Base-by-base conservation (phyloP, 2,888 invertebrate genomes). In the Napeogenes inachia region DNA sequence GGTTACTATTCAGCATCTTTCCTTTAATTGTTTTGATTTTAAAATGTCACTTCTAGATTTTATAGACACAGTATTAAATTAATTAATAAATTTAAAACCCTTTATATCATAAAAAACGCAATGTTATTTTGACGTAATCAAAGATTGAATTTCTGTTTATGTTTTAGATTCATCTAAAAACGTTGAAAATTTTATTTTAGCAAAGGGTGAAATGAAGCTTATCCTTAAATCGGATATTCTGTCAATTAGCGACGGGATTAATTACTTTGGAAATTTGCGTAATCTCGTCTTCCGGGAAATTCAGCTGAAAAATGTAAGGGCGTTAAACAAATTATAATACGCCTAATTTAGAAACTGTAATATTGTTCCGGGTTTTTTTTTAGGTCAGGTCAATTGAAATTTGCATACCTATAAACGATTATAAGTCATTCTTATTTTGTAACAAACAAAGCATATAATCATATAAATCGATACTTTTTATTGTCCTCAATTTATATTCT, bases 171-270 rank as follows among this genome's bases (percentile, higher is more conserved):
- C 30, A 21, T 42, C 30, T 50, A 30, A 50, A 50, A 50, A 30
- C 50, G 8, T 30, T 12, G 30, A 30, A 12, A 50, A 50, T 50
- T 50, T 50, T 50, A 50, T 50, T 30, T 60, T 64, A 62, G 60
- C 54, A 57, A 62, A 66, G 57, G 66, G 62, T 63, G 54, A 65
- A 69, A 68, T 70, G 66, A 68, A 71, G 68, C 66, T 66, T 65
- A 68, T 66, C 57, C 62, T 69, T 69, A 68, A 71, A 74, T 72
- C 70, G 68, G 71, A 71, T 73, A 71, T 72, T 73, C 70, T 70
- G 68, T 71, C 73, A 73, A 75, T 75, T 73, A 74, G 71, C 61
- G 66, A 69, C 63, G 62, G 67, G 71, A 73, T 74, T 73, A 72
- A 73, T 74, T 74, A 70, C 70, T 70, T 67, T 65, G 55, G 61